Evolutionary conservation across 2,797 vertebrate genomes (phyloP).

Genomic region (Myotis myotis): DNA sequence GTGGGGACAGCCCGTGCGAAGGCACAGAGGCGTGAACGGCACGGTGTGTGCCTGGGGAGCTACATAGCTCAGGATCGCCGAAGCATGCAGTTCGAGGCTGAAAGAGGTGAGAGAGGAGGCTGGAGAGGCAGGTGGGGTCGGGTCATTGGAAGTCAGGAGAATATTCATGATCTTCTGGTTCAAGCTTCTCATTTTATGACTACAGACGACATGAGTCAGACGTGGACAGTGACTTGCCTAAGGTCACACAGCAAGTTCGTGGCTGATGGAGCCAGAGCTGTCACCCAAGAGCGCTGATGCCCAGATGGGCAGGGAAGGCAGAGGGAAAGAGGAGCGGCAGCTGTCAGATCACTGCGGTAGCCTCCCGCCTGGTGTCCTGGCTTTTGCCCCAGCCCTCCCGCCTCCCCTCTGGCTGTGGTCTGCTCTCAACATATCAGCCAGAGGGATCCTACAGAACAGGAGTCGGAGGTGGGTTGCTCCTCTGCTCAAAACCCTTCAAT

Average conservation of each 20-base stretch:
- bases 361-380: neutral
- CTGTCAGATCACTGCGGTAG: neutral
- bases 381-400: neutral
- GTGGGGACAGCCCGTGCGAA: neutral
- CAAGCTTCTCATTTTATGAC: neutral
- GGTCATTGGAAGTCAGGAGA: neutral
- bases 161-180: neutral
- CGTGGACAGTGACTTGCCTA: neutral
- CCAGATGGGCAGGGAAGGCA: neutral
- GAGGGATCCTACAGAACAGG: neutral
- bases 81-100: neutral
- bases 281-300: neutral
- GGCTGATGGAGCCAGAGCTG: neutral
- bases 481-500: neutral
- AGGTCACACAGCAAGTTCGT: neutral
- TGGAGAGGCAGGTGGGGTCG: neutral
- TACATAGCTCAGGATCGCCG: neutral
- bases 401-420: neutral
- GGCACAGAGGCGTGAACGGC: rapidly evolving
- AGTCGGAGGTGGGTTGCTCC: neutral
- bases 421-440: neutral
- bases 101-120: neutral
- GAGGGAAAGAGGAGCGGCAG: neutral
- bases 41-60: rapidly evolving
- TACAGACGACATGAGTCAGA: neutral